phyloP scores from a whole-genome alignment of 1,140 invertebrate genomes.

The Scaptomyza graminum region DNA sequence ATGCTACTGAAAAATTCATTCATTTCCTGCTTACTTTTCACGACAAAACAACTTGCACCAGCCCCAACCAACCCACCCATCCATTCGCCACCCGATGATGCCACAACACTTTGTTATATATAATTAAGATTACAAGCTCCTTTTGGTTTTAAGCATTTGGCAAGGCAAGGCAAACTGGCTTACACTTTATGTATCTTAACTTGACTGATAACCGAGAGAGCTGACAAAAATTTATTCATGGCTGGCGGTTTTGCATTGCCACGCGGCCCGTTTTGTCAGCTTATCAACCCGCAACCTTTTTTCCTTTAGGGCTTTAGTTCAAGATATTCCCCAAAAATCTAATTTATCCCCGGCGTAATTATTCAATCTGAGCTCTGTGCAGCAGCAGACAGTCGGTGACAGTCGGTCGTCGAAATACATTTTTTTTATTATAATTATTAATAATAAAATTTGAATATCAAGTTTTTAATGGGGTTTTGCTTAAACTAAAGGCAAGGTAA shows the following conservation, averaged over 20 bases:
- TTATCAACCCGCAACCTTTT: slow-evolving; percentile 54
- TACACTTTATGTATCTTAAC: slow-evolving; percentile 53
- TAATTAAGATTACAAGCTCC: slow-evolving; percentile 81
- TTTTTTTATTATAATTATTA: background rate
- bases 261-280: slow-evolving; percentile 42
- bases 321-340: slow-evolving; percentile 28
- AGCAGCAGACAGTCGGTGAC: slow-evolving; percentile 23
- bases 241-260: slow-evolving; percentile 39
- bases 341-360: slow-evolving; percentile 70
- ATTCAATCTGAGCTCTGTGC: slow-evolving; percentile 58
- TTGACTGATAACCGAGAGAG: slow-evolving; percentile 80
- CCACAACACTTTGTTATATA: slow-evolving; percentile 79
- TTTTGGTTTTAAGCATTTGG: slow-evolving; percentile 62
- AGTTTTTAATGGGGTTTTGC: slow-evolving; percentile 6
- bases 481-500: background rate
- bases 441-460: slow-evolving; percentile 8
- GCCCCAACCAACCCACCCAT: too few relatives aligned
- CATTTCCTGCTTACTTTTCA: slow-evolving; percentile 77
- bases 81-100: slow-evolving; percentile 2
- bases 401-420: slow-evolving; percentile 13
- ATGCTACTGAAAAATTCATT: slow-evolving; percentile 82
- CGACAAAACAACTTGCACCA: slow-evolving; percentile 51
- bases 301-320: background rate
- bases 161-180: slow-evolving; percentile 32
- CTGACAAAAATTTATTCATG: slow-evolving; percentile 77